Evolutionary conservation across 2,888 invertebrate species (phyloP).

Genomic region (Buathra laborator): DNA sequence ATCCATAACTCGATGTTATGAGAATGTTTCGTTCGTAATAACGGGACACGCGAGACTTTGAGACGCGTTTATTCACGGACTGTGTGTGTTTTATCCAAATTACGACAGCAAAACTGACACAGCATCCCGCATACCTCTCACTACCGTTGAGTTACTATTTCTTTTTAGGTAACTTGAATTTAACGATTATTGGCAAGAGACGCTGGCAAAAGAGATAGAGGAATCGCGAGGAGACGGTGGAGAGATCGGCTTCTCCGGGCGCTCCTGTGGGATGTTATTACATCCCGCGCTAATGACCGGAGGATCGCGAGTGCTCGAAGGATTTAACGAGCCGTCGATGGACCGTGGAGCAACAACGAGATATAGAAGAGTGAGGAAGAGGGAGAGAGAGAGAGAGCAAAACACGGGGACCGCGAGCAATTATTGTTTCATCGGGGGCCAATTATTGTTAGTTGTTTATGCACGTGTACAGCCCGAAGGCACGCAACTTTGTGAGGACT

Average conservation of each 20-base stretch:
- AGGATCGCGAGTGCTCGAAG: slow-evolving; percentile 66
- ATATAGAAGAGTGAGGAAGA: slow-evolving; percentile 18
- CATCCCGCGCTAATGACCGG: slow-evolving; percentile 67
- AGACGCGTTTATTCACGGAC: too few species aligned
- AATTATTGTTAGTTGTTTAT: slow-evolving; percentile 70
- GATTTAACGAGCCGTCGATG: slow-evolving; percentile 69
- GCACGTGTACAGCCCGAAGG: slow-evolving; percentile 61
- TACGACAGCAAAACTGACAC: neutral
- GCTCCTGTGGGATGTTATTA: slow-evolving; percentile 65
- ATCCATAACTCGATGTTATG: neutral
- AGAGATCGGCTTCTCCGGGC: slow-evolving; percentile 36
- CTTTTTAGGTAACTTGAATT: slow-evolving; percentile 25
- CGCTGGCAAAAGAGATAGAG: neutral
- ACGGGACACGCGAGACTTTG: too few species aligned
- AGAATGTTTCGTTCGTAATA: neutral
- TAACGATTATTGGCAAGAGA: slow-evolving; percentile 57
- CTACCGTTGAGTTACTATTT: slow-evolving; percentile 29
- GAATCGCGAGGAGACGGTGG: neutral
- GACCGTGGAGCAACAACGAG: slow-evolving; percentile 49
- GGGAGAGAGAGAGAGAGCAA: slow-evolving; percentile 16
- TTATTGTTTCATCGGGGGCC: slow-evolving; percentile 70
- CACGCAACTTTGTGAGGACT: slow-evolving; percentile 58
- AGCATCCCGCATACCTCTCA: neutral
- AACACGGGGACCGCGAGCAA: slow-evolving; percentile 64
- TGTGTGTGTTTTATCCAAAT: too few species aligned